A percentile compares a stretch with the other conserved stretches of the same genome.
Evolutionary conservation across 2,888 invertebrate genomes (phyloP).

Genomic region (Drosophila borborema): DNA sequence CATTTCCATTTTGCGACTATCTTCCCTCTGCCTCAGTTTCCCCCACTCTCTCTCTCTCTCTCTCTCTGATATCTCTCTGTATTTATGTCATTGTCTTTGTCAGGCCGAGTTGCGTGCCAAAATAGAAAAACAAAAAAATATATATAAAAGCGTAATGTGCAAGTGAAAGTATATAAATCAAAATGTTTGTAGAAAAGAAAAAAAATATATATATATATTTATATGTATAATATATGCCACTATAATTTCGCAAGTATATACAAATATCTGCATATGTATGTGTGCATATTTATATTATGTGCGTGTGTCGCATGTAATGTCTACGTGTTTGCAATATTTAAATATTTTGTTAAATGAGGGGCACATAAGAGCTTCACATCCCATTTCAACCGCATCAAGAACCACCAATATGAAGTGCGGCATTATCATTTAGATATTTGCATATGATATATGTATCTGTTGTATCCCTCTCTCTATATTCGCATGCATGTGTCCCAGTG

Average conservation of each 20-base stretch:
- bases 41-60: not conserved
- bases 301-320: conserved; percentile 32
- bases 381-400: conserved; percentile 55
- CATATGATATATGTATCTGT: conserved; percentile 47
- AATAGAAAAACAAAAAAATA: conserved; percentile 32
- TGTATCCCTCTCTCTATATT: conserved; percentile 4
- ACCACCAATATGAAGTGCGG: conserved; percentile 71
- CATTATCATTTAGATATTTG: conserved; percentile 73
- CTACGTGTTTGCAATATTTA: conserved; percentile 70
- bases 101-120: conserved; percentile 62
- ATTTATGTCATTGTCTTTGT: conserved; percentile 31
- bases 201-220: not conserved
- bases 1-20: conserved; percentile 21
- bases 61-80: not conserved
- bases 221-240: conserved; percentile 8
- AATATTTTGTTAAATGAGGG: conserved; percentile 65
- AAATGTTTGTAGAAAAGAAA: conserved; percentile 15
- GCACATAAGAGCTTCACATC: conserved; percentile 43
- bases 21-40: not conserved
- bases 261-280: conserved; percentile 3
- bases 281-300: conserved; percentile 7
- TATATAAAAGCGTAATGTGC: conserved; percentile 53
- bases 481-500: conserved; percentile 3
- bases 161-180: conserved; percentile 66
- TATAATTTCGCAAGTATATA: conserved; percentile 9